Evolutionary conservation across 2,888 invertebrate species (phyloP).

Genomic region (Diloba caeruleocephala): DNA sequence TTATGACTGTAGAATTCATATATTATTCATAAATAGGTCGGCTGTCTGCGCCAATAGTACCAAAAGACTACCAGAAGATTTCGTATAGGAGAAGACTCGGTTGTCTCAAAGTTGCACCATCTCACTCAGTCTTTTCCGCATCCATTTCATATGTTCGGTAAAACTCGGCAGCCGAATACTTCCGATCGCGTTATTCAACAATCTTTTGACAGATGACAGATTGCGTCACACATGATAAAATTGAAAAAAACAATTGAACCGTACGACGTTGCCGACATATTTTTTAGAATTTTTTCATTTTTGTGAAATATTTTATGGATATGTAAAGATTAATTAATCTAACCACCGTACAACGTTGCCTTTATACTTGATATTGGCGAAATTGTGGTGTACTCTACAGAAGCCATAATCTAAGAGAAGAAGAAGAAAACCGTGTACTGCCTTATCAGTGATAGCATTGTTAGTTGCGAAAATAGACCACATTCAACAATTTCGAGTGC

Average conservation of each 20-base stretch:
- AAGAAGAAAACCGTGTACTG: too few species aligned
- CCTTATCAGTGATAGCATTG: slow-evolving; percentile 18
- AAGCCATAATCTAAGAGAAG: too few species aligned
- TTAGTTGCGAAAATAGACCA: slow-evolving; percentile 10
- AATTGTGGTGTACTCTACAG: too few species aligned
- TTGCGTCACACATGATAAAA: slow-evolving; percentile 10
- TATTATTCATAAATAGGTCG: slow-evolving; percentile 22
- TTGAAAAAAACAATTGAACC: too few species aligned
- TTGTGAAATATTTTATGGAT: too few species aligned
- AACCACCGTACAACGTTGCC: too few species aligned
- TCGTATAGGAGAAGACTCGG: background rate
- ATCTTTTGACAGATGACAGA: slow-evolving; percentile 11
- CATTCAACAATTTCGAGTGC: slow-evolving; percentile 8
- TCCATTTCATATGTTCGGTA: background rate
- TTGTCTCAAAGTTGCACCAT: too few species aligned
- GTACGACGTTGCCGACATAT: too few species aligned
- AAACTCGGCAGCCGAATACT: background rate
- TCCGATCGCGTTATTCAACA: background rate
- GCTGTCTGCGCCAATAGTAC: slow-evolving; percentile 12
- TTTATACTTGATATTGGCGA: too few species aligned
- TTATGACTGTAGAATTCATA: background rate
- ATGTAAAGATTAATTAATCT: too few species aligned
- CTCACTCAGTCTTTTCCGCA: too few species aligned
- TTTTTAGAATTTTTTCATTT: too few species aligned
- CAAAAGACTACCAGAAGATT: slow-evolving; percentile 11